These are phyloP conservation scores for Fukomys damarensis DNA, from an alignment of 2,113 vertebrate species.

Conservation along the genomic window DNA sequence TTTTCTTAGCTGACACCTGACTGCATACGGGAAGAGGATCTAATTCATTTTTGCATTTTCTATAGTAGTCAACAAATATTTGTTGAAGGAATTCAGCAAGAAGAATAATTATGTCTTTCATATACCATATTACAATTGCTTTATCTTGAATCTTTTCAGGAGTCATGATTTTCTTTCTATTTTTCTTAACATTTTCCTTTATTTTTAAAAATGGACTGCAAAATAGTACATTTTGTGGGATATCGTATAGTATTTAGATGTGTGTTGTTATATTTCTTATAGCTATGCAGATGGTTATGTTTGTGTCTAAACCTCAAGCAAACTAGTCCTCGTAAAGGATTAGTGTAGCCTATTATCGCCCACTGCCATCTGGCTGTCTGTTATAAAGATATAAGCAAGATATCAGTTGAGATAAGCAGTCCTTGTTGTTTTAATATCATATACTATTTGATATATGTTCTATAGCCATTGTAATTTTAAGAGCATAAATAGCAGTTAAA, in stretches of 20 bases:
- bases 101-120: background rate
- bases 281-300: constrained; percentile 70
- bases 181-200: background rate
- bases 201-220: background rate
- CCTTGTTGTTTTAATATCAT: constrained; percentile 19
- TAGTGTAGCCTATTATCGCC: constrained; percentile 85
- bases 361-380: constrained; percentile 86
- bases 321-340: constrained; percentile 86
- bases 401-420: constrained; percentile 72
- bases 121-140: background rate
- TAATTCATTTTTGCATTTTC: constrained; percentile 45
- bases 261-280: constrained; percentile 37
- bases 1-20: background rate
- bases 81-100: background rate
- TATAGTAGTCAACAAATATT: background rate
- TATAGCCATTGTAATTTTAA: background rate
- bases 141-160: background rate
- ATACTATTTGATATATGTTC: background rate
- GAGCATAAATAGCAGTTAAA: constrained; percentile 9
- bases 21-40: background rate
- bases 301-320: constrained; percentile 82
- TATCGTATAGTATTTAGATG: background rate
- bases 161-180: background rate
- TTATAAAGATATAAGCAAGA: constrained; percentile 83
- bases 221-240: background rate